phyloP scores from a whole-genome alignment of 2,797 vertebrate species.

The Myripristis jacobus region DNA sequence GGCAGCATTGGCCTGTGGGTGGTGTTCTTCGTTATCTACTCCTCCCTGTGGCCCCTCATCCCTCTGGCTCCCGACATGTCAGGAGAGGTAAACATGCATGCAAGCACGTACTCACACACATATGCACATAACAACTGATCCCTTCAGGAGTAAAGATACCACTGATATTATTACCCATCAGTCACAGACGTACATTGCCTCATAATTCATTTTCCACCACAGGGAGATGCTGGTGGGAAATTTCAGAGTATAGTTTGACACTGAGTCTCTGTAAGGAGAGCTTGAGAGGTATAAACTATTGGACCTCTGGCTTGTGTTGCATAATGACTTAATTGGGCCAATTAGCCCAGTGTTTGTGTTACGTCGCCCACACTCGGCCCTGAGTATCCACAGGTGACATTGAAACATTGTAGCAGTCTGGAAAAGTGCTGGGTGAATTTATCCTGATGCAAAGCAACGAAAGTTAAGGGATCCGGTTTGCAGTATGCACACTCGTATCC shows the following conservation, averaged over 20 bases:
- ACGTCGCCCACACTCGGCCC: slow-evolving; percentile 63
- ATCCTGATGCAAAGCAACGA: slow-evolving; percentile 39
- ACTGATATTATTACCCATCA: slow-evolving; percentile 31
- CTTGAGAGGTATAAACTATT: slow-evolving; percentile 68
- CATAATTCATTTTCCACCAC: slow-evolving; percentile 49
- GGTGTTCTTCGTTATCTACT: slow-evolving; percentile 97
- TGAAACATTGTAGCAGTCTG: slow-evolving; percentile 54
- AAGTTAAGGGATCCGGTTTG: slow-evolving; percentile 2
- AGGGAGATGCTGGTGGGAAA: slow-evolving; percentile 65
- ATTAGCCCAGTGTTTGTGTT: slow-evolving; percentile 83
- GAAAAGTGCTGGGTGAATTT: not conserved
- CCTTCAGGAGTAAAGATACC: slow-evolving; percentile 17
- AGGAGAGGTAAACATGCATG: slow-evolving; percentile 90
- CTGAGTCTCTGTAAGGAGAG: slow-evolving; percentile 63
- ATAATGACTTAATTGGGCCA: slow-evolving; percentile 83
- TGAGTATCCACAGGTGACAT: slow-evolving; percentile 78
- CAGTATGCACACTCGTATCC: not conserved
- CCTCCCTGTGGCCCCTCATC: slow-evolving; percentile 95
- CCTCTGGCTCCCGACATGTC: slow-evolving; percentile 98
- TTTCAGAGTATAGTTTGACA: slow-evolving; percentile 53
- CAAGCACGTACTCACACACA: slow-evolving; percentile 23
- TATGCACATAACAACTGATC: slow-evolving; percentile 17
- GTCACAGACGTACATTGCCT: slow-evolving; percentile 41
- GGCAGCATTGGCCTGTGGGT: slow-evolving; percentile 97
- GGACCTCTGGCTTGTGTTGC: slow-evolving; percentile 81